Conservation (phyloP, 2,113 vertebrate species). For the Caranx melampygus region DNA sequence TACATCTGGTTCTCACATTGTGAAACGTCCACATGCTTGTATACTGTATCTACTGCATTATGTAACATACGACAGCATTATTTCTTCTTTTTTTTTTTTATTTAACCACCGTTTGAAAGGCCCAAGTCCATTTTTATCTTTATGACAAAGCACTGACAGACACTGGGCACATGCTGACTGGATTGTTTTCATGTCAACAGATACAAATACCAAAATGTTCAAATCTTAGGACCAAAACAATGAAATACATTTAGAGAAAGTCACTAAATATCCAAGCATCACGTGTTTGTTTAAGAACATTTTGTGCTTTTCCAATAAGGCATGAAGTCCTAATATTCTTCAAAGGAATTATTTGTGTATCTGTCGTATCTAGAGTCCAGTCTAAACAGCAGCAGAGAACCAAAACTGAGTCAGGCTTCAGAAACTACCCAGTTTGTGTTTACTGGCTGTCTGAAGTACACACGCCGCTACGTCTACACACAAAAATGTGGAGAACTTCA, state of each 20-base stretch:
- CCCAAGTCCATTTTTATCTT: slow-evolving; percentile 4
- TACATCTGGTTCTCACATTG: slow-evolving; percentile 38
- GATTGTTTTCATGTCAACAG: not conserved
- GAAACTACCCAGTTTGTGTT: not conserved
- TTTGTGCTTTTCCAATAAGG: not conserved
- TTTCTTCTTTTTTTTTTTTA: no score
- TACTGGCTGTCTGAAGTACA: slow-evolving; percentile 3
- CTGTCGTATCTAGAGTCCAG: not conserved
- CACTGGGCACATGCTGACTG: not conserved
- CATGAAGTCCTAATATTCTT: not conserved
- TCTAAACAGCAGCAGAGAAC: slow-evolving; percentile 22
- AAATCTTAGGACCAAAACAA: not conserved
- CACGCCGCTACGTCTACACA: not conserved
- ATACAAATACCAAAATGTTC: not conserved
- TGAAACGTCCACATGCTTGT: not conserved
- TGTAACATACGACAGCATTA: not conserved
- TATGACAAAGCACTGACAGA: not conserved
- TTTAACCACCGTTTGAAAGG: not conserved
- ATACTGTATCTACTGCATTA: not conserved
- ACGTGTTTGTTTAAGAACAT: not conserved
- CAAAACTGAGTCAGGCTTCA: slow-evolving; percentile 5
- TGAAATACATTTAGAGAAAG: not conserved
- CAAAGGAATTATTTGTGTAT: slow-evolving; percentile 8
- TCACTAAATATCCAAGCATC: not conserved
- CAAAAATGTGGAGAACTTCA: slow-evolving; percentile 29